phyloP scores from a whole-genome alignment of 2,797 vertebrate genomes.

The Strix occidentalis region DNA sequence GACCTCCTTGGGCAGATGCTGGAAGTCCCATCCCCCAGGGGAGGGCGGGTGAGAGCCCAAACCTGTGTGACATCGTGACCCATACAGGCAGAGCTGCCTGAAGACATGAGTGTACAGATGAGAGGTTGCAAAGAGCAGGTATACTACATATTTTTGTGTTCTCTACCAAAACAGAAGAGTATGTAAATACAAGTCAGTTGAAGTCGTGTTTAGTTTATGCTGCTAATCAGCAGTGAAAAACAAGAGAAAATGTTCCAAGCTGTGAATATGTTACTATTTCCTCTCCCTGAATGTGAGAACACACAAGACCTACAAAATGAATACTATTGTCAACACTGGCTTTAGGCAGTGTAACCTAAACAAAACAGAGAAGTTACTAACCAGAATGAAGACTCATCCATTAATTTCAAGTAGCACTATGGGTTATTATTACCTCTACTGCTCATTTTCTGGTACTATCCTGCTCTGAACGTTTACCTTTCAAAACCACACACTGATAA shows the following conservation, averaged over 20 bases:
- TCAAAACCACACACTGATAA: neutral
- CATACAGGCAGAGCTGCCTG: neutral
- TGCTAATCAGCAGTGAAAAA: conserved; percentile 28
- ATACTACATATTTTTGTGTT: neutral
- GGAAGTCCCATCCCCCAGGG: no score
- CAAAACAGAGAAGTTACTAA: neutral
- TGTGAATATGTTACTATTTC: neutral
- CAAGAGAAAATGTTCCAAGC: neutral
- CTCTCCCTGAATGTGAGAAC: neutral
- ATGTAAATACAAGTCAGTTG: conserved; percentile 9
- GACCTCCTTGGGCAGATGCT: neutral
- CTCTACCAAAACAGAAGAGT: neutral
- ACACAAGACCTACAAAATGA: neutral
- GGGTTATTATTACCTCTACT: neutral
- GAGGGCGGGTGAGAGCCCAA: neutral
- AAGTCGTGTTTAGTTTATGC: neutral
- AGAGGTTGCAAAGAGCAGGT: neutral
- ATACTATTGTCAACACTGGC: neutral
- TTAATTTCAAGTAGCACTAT: neutral
- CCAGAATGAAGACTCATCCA: neutral
- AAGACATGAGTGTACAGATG: neutral
- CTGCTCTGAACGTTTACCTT: neutral
- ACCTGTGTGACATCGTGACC: neutral
- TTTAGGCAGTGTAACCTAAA: neutral
- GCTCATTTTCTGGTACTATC: neutral